phyloP scores from a whole-genome alignment of 2,888 invertebrate genomes.

The Netelia virgata region DNA sequence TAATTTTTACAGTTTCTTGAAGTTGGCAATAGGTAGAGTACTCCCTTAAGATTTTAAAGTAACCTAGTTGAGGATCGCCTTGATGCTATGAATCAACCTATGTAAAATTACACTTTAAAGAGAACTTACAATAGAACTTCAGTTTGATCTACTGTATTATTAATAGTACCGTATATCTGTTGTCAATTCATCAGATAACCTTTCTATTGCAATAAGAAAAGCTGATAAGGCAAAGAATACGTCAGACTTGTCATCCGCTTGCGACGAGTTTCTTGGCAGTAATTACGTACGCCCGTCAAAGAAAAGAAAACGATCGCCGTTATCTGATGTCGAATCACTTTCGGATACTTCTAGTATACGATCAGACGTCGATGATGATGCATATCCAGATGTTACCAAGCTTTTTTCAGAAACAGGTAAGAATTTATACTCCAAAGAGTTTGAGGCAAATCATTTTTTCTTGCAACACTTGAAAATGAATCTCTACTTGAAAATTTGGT shows the following conservation, averaged over 20 bases:
- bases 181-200: neutral
- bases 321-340: conserved; percentile 7
- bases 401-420: conserved; percentile 14
- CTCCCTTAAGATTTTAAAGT: conserved; percentile 15
- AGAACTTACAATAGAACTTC: conserved; percentile 2
- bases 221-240: conserved; percentile 12
- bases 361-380: conserved; percentile 12
- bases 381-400: conserved; percentile 14
- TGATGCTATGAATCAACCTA: conserved; percentile 9
- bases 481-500: too few species aligned
- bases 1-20: neutral
- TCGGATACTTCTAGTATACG: conserved; percentile 7
- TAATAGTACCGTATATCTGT: neutral
- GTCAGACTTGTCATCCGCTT: conserved; percentile 17
- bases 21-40: conserved; percentile 18
- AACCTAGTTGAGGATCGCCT: conserved; percentile 13
- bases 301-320: conserved; percentile 14
- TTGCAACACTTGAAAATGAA: too few species aligned
- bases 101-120: conserved; percentile 1
- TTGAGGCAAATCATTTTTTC: too few species aligned
- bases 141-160: conserved; percentile 17
- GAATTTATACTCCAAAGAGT: conserved; percentile 14
- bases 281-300: conserved; percentile 10
- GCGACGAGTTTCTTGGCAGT: conserved; percentile 2
- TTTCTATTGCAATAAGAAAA: conserved; percentile 13